Conservation (phyloP, 2,888 invertebrate species). For the Anagyrus pseudococci region DNA sequence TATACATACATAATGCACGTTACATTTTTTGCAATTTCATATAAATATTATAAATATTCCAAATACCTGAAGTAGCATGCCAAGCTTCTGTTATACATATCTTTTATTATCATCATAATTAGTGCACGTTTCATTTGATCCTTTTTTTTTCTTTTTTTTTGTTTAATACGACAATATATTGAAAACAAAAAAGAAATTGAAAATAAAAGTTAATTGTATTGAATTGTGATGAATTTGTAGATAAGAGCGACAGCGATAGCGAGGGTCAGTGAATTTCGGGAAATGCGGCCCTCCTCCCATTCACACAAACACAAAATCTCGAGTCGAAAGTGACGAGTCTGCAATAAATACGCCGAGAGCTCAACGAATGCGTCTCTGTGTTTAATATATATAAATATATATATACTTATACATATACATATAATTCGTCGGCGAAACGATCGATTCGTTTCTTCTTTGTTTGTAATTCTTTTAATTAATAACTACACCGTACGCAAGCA, state of each 20-base stretch:
- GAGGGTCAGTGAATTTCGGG: constrained; percentile 78
- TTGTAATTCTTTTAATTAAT: not conserved
- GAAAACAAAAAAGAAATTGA: not conserved
- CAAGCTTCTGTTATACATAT: constrained; percentile 9
- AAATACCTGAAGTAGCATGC: constrained; percentile 7
- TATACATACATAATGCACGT: constrained; percentile 27
- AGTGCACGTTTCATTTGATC: constrained; percentile 1
- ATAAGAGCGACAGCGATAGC: constrained; percentile 94
- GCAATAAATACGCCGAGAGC: constrained; percentile 31
- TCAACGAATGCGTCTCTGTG: constrained; percentile 32
- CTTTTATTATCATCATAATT: not conserved
- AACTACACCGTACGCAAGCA: constrained; percentile 1
- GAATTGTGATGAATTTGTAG: constrained; percentile 65
- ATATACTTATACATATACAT: no score
- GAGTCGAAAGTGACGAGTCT: constrained; percentile 39
- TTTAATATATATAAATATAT: no score
- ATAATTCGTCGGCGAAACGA: constrained; percentile 29
- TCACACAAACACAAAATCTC: constrained; percentile 36
- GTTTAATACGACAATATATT: no score
- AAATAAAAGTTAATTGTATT: constrained; percentile 36
- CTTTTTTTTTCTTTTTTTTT: no score
- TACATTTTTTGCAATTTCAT: constrained; percentile 5
- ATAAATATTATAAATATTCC: constrained; percentile 1
- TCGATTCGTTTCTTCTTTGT: constrained; percentile 26
- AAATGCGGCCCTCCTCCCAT: constrained; percentile 27